These are phyloP conservation scores for Caenorhabditis sp. DNA, from an alignment of 2,888 invertebrate genomes.

Conservation along the genomic window DNA sequence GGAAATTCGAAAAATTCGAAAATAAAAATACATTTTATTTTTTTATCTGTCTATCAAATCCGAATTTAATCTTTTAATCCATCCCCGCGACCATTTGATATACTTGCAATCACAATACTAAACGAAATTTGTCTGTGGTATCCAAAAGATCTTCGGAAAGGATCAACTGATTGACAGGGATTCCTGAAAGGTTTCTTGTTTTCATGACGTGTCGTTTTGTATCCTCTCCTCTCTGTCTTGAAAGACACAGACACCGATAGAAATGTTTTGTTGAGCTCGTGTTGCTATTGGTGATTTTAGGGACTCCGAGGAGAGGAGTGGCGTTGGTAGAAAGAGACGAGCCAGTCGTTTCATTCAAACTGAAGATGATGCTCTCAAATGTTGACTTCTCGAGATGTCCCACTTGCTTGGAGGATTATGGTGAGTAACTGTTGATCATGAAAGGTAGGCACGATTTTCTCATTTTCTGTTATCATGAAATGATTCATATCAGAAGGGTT, in stretches of 20 bases:
- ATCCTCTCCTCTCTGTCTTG: background rate
- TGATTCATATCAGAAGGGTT: too few relatives aligned
- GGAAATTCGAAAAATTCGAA: background rate
- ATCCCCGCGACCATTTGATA: slow-evolving; percentile 5
- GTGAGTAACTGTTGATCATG: slow-evolving; percentile 27
- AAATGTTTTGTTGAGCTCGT: slow-evolving; percentile 47
- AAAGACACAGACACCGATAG: slow-evolving; percentile 25
- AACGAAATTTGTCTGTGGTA: background rate
- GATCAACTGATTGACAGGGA: slow-evolving; percentile 36
- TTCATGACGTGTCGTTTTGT: slow-evolving; percentile 37
- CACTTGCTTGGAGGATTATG: slow-evolving; percentile 67
- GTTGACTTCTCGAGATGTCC: slow-evolving; percentile 64
- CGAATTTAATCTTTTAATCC: slow-evolving; percentile 19
- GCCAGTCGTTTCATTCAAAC: background rate
- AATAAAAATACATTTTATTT: background rate
- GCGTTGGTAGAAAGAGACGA: background rate
- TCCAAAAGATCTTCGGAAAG: slow-evolving; percentile 5
- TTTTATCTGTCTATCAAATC: slow-evolving; percentile 2
- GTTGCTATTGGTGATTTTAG: slow-evolving; percentile 59
- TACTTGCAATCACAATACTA: slow-evolving; percentile 8
- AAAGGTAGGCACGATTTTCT: too few relatives aligned
- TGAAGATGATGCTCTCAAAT: slow-evolving; percentile 39
- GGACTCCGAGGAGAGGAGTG: slow-evolving; percentile 17
- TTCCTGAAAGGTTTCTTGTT: slow-evolving; percentile 56
- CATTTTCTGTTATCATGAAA: too few relatives aligned